Evolutionary conservation across 2,113 vertebrate species (phyloP), one percentile per base, ranked within the genome.

Genomic region (Hippocampus mohnikei): DNA sequence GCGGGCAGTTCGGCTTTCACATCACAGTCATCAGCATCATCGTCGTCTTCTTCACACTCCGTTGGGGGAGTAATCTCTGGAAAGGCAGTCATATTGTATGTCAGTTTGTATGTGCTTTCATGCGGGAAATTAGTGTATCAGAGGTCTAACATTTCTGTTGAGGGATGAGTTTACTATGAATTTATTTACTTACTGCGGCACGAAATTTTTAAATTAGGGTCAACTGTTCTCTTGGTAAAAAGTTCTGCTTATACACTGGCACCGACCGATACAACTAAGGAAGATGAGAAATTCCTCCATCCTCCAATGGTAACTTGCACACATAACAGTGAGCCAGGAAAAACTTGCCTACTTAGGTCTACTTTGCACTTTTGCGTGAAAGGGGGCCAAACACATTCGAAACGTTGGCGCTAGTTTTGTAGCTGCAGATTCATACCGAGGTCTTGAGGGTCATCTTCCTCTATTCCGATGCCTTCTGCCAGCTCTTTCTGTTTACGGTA

Each of bases 401-500:
- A 44, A 44, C 10, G 12, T 18, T 48, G 2, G 42, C 7, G n/a
- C n/a, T n/a, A 8, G 62, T 40, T 23, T 66, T 27, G 20, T n/a
- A 48, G 42, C 21, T 50, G 27, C 44, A 52, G 25, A n/a, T n/a
- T 15, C 67, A 23, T 82, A 93, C 91, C 91, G 12, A 79, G 60
- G 1, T 84, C 85, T 8, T 82, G 81, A 0, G n/a, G 40, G 2
- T 88, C 87, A 0, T 89, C 92, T 0, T 79, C 62, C 21, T 94
- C 93, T 0, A 85, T 82, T 44, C 94, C 74, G 18, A 94, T 78
- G 3, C 95, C 94, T 69, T 94, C 93, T 9, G 96, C 93, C 0
- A 96, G 83, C 67, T 90, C 91, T 84, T 94, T 96, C 87, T 96
- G 92, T 42, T 84, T 94, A 64, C 90, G 2, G 41, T 96, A 94